Conservation (phyloP, 2,113 vertebrate genomes). For the Grammomys surdaster region DNA sequence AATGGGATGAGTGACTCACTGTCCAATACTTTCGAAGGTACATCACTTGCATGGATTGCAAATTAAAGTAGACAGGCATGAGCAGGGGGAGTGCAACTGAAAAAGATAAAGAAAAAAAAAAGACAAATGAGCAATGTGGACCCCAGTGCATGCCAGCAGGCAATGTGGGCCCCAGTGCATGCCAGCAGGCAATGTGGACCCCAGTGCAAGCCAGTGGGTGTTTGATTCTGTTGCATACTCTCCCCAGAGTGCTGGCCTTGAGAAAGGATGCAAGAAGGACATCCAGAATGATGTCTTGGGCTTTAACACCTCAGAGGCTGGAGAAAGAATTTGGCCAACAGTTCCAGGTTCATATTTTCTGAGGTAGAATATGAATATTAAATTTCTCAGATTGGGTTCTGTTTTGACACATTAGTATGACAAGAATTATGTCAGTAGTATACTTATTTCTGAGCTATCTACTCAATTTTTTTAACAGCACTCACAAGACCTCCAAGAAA, state of each 20-base stretch:
- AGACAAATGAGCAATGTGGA: background rate
- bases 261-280: background rate
- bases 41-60: slow-evolving; percentile 57
- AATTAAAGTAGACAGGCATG: slow-evolving; percentile 64
- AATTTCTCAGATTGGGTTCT: background rate
- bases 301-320: background rate
- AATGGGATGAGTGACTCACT: slow-evolving; percentile 52
- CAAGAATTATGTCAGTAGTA: background rate
- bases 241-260: background rate
- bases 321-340: background rate
- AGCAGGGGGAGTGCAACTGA: slow-evolving; percentile 49
- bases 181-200: background rate
- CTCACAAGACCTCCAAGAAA: background rate
- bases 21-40: slow-evolving; percentile 38
- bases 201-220: background rate
- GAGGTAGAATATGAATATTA: background rate
- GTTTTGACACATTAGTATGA: background rate
- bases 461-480: background rate
- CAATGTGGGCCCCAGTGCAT: background rate
- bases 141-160: no score
- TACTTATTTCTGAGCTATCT: background rate
- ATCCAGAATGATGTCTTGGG: background rate
- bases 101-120: background rate
- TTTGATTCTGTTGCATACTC: background rate
- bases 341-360: background rate